A percentile compares a stretch with the other conserved stretches of the same genome.
These are phyloP conservation scores for Arge pagana DNA, from an alignment of 2,888 invertebrate species.

Conservation along the genomic window DNA sequence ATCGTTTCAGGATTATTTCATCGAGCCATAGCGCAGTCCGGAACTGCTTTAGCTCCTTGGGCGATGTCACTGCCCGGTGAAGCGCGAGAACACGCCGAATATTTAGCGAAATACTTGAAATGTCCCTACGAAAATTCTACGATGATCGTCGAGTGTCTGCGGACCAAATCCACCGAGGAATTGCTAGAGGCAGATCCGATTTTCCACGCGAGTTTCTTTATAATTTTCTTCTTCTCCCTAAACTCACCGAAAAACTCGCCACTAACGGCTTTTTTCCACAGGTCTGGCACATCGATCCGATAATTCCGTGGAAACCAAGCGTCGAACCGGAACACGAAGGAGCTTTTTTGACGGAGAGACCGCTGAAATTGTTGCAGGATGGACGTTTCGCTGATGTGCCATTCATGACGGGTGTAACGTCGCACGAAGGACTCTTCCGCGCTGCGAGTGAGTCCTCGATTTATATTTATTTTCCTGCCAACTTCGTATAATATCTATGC, in stretches of 20 bases:
- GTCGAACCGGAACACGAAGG: slow-evolving; percentile 18
- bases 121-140: slow-evolving; percentile 15
- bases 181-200: slow-evolving; percentile 11
- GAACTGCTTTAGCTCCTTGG: slow-evolving; percentile 21
- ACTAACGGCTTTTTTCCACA: too few relatives aligned
- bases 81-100: slow-evolving; percentile 14
- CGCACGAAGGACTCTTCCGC: slow-evolving; percentile 20
- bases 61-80: slow-evolving; percentile 17
- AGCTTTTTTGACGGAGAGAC: slow-evolving; percentile 17
- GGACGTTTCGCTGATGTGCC: slow-evolving; percentile 23
- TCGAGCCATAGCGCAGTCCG: slow-evolving; percentile 26
- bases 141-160: slow-evolving; percentile 19
- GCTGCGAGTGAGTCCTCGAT: too few relatives aligned
- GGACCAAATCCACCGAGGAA: slow-evolving; percentile 6
- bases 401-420: slow-evolving; percentile 15
- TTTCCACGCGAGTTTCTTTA: slow-evolving; percentile 10
- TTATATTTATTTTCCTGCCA: too few relatives aligned
- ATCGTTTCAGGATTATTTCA: slow-evolving; percentile 24
- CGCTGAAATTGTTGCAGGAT: not conserved
- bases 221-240: too few relatives aligned
- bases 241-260: not conserved
- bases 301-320: slow-evolving; percentile 9
- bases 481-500: too few relatives aligned
- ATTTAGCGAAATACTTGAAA: slow-evolving; percentile 5
- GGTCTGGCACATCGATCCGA: slow-evolving; percentile 20